Evolutionary conservation across 2,113 vertebrate genomes (phyloP), one percentile per base, ranked within the genome.

Genomic region (Prionailurus bengalensis): DNA sequence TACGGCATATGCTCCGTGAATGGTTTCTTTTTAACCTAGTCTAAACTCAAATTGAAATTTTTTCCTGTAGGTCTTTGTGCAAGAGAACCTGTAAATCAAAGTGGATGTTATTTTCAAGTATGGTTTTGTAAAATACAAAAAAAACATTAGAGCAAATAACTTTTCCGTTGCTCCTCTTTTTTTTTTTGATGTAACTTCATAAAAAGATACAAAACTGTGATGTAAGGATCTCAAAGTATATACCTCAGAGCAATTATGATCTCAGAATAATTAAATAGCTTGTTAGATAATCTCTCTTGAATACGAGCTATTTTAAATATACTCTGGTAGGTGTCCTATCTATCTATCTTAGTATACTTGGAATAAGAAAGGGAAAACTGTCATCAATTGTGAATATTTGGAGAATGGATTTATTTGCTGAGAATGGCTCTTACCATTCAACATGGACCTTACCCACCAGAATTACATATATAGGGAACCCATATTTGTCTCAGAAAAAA

Each of bases 41-140:
- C 4, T 83, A 95, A 89, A 53, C 39, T 45, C 23, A 63, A 89
- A 27, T 70, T 33, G 63, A 93, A 53, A 7, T 27, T 81, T 91
- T 93, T 68, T 68, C 33, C 58, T 83, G 1, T 66, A 83, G 9
- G 58, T 79, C 21, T 76, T 86, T 91, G 14, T 76, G 12, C 51
- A 89, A 95, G 27, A 90, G 58, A 78, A 86, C 6, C 23, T 92
- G 21, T 95, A 82, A 96, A 95, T 95, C 63, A 93, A 96, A 85
- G 33, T 84, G 7, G 21, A 36, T 63, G 45, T 65, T 51, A 65
- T 89, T 70, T 95, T 93, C 19, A 85, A 78, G 45, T 39, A 63
- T 23, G n/a, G 14, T 58, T 97, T 94, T 91, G 5, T 81, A 96
- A 96, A 87, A 70, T 33, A 68, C 0, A 45, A 79, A 86, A 86